These are phyloP conservation scores for Dromococcyx pavoninus DNA, from an alignment of 2,797 vertebrate genomes.

Conservation along the genomic window DNA sequence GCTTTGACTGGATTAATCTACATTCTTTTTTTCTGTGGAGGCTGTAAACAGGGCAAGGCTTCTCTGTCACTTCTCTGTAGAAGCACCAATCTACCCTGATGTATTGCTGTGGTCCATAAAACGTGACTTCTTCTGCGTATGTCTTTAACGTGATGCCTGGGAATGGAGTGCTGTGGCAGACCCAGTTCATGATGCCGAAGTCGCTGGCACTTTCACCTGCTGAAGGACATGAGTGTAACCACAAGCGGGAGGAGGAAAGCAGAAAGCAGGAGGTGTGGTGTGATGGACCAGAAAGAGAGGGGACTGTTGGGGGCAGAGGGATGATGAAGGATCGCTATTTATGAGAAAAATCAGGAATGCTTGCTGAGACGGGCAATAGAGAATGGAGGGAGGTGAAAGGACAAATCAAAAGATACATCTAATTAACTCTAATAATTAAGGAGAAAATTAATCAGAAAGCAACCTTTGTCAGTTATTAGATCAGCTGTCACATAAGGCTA, in stretches of 20 bases:
- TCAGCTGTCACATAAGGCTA: neutral
- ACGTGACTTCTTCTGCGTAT: neutral
- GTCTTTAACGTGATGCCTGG: neutral
- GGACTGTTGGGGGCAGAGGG: neutral
- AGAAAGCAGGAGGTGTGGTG: neutral
- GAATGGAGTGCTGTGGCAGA: neutral
- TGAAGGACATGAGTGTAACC: neutral
- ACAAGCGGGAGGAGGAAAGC: neutral
- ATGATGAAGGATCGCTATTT: neutral
- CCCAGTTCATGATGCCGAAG: rapidly evolving
- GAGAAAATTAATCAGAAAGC: neutral
- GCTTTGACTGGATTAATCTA: neutral
- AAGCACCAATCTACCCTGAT: neutral
- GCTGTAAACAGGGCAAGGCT: neutral
- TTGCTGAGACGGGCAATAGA: neutral
- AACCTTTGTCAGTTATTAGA: neutral
- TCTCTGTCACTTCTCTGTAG: neutral
- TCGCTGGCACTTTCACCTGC: neutral
- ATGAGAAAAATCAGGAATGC: neutral
- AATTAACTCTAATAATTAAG: neutral
- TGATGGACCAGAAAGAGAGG: neutral
- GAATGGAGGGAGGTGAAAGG: neutral
- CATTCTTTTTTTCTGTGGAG: neutral
- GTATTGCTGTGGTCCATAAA: neutral
- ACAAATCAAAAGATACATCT: neutral